Conservation (phyloP, 2,797 vertebrate genomes). For the Kryptopterus vitreolus region DNA sequence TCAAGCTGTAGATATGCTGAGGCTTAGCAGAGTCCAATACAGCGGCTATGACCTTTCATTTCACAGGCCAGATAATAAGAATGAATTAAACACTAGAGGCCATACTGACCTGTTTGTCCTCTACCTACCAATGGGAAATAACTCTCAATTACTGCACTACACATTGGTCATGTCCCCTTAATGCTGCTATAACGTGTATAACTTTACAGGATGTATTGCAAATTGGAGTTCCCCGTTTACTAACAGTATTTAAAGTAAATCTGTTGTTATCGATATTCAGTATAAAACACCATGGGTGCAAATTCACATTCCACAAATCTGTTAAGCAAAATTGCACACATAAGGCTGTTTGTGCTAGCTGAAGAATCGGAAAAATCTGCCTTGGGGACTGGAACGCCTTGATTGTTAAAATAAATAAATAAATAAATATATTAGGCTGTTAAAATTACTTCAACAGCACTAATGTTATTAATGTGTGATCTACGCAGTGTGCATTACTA, state of each 20-base stretch:
- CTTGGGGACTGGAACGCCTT: too few species aligned
- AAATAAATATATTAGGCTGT: too few species aligned
- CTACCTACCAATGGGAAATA: conserved; percentile 34
- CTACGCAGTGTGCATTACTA: too few species aligned
- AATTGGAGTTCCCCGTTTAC: conserved; percentile 3
- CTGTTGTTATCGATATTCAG: neutral
- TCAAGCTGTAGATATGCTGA: conserved; percentile 24
- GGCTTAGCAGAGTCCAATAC: conserved; percentile 20
- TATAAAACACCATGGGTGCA: neutral
- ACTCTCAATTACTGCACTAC: conserved; percentile 24
- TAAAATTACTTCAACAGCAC: too few species aligned
- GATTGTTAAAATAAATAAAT: too few species aligned
- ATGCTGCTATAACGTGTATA: neutral
- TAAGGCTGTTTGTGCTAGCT: neutral
- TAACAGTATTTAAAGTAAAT: neutral
- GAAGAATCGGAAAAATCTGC: neutral
- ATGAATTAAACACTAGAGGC: conserved; percentile 52
- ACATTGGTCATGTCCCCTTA: conserved; percentile 24
- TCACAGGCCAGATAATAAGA: conserved; percentile 50
- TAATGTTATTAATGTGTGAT: too few species aligned
- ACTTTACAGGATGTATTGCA: conserved; percentile 15
- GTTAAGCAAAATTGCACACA: neutral
- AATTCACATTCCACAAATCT: neutral
- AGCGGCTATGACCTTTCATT: conserved; percentile 52
- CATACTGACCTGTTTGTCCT: conserved; percentile 43